These are phyloP conservation scores for Sylvietta virens DNA, from an alignment of 2,113 vertebrate genomes.

Conservation along the genomic window DNA sequence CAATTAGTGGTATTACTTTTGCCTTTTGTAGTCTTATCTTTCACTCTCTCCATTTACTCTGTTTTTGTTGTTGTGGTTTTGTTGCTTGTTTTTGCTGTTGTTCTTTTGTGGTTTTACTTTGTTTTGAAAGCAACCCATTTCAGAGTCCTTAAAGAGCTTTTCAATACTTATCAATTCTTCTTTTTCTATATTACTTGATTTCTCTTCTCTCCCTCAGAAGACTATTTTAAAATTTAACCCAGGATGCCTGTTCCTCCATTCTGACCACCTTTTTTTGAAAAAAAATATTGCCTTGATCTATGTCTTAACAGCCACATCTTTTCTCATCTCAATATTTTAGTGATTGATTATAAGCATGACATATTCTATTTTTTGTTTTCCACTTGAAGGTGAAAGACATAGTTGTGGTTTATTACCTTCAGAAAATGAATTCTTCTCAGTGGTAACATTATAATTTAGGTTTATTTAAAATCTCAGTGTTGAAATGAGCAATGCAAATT, in stretches of 20 bases:
- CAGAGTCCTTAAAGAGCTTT: neutral
- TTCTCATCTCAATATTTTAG: neutral
- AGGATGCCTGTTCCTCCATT: neutral
- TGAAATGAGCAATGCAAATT: neutral
- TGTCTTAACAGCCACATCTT: neutral
- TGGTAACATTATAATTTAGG: neutral
- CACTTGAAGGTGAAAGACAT: neutral
- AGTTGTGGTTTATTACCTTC: neutral
- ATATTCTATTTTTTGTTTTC: neutral
- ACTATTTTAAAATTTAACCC: neutral
- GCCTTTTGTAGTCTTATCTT: neutral
- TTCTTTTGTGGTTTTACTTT: neutral
- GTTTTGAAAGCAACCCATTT: neutral
- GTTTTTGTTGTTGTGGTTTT: neutral
- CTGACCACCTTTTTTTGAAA: fast-evolving
- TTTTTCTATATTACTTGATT: neutral
- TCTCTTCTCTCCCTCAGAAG: neutral
- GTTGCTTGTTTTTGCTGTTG: neutral
- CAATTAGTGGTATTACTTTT: neutral
- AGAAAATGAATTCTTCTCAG: neutral
- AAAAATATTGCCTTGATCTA: neutral
- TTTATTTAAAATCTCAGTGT: neutral
- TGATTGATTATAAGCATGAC: neutral
- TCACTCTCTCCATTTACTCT: neutral
- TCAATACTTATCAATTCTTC: neutral